Evolutionary conservation across 2,797 vertebrate species (phyloP).

Genomic region (Pseudomugil gertrudae): DNA sequence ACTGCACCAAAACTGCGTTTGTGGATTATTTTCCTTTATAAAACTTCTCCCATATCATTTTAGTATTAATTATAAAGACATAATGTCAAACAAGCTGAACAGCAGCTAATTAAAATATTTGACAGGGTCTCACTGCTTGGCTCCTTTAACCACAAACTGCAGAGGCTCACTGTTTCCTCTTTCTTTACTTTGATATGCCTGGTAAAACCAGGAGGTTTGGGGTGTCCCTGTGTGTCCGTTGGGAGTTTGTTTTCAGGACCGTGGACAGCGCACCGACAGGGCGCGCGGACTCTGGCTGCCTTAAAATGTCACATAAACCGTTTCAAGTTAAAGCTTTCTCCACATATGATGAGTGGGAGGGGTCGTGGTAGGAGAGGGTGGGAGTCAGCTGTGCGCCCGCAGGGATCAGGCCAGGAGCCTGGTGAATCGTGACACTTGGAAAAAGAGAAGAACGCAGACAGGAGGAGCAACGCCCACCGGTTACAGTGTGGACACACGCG

Average conservation of each 20-base stretch:
- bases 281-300: not conserved
- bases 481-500: conserved; percentile 36
- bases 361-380: conserved; percentile 44
- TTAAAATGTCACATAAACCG: not conserved
- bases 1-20: too few species aligned
- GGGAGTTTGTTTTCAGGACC: too few species aligned
- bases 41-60: too few species aligned
- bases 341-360: conserved; percentile 52
- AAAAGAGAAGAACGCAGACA: conserved; percentile 31
- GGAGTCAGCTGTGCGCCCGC: conserved; percentile 30
- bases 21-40: too few species aligned
- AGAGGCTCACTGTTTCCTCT: not conserved
- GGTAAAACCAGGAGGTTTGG: not conserved
- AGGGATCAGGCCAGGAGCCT: conserved; percentile 17
- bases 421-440: conserved; percentile 68
- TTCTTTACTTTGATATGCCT: not conserved
- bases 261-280: conserved; percentile 59
- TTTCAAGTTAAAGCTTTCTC: conserved; percentile 15
- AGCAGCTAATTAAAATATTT: too few species aligned
- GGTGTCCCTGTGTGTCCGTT: too few species aligned
- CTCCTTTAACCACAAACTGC: too few species aligned
- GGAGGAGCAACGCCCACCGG: conserved; percentile 67
- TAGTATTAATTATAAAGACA: too few species aligned
- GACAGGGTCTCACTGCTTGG: too few species aligned
- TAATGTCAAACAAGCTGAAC: too few species aligned